Conservation (phyloP, 1,140 invertebrate species). For the Lethrus apterus region DNA sequence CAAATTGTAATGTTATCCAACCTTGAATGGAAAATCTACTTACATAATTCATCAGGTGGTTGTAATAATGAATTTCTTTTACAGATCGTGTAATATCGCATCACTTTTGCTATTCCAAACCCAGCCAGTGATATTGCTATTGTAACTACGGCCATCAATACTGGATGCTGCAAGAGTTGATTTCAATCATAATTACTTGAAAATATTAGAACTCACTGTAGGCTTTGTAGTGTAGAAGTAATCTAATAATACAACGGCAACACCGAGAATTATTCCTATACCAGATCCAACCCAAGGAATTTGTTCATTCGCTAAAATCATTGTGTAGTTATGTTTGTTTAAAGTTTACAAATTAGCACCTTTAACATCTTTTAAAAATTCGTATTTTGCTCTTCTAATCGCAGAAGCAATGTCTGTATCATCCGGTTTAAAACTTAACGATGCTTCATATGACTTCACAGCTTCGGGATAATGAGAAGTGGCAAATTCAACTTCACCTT, state of each 20-base stretch:
- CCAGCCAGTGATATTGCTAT: slow-evolving; percentile 53
- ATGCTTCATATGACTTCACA: slow-evolving; percentile 61
- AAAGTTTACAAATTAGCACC: background rate
- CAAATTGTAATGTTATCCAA: slow-evolving; percentile 28
- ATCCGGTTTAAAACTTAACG: slow-evolving; percentile 62
- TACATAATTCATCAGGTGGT: slow-evolving; percentile 46
- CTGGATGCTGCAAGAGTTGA: slow-evolving; percentile 44
- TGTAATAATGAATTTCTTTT: slow-evolving; percentile 49
- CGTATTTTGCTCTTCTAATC: slow-evolving; percentile 44
- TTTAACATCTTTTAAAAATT: slow-evolving; percentile 1
- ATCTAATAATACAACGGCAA: slow-evolving; percentile 62
- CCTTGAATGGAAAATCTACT: slow-evolving; percentile 6
- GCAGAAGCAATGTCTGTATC: slow-evolving; percentile 56
- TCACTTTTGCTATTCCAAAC: slow-evolving; percentile 48
- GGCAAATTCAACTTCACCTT: slow-evolving; percentile 68
- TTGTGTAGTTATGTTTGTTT: background rate
- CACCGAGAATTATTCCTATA: slow-evolving; percentile 63
- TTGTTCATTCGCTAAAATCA: slow-evolving; percentile 48
- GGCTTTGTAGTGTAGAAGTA: slow-evolving; percentile 59
- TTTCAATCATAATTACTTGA: slow-evolving; percentile 10
- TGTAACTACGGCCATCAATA: slow-evolving; percentile 52
- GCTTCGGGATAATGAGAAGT: slow-evolving; percentile 62
- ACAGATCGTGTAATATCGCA: slow-evolving; percentile 48
- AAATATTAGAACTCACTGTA: slow-evolving; percentile 48
- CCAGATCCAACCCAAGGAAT: slow-evolving; percentile 69